Evolutionary conservation across 2,797 vertebrate species (phyloP).

Genomic region (Eurystomus glaucurus): DNA sequence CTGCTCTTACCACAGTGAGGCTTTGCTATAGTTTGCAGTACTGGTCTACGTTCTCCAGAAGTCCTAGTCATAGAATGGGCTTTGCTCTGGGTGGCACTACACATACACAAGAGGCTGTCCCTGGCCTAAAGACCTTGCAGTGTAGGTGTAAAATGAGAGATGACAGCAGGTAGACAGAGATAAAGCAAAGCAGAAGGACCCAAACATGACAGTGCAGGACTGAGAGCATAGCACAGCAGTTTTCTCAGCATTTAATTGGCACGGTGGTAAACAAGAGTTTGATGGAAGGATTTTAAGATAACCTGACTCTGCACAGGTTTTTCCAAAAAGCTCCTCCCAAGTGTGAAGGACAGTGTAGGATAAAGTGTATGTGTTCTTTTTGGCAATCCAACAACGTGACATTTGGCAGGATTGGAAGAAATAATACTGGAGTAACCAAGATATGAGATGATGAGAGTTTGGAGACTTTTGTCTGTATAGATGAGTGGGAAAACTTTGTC

Average conservation of each 20-base stretch:
- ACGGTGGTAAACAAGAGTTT: background rate
- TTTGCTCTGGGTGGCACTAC: background rate
- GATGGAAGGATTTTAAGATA: background rate
- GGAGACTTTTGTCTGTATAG: background rate
- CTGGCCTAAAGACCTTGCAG: background rate
- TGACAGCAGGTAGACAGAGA: background rate
- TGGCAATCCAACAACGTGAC: background rate
- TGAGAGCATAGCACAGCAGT: background rate
- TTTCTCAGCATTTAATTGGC: background rate
- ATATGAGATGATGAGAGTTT: background rate
- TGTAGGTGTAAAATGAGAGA: background rate
- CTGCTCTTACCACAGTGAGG: background rate
- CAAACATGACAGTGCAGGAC: background rate
- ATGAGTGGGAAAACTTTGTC: background rate
- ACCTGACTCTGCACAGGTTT: background rate
- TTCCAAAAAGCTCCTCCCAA: background rate
- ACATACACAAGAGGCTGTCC: background rate
- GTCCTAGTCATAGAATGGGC: background rate
- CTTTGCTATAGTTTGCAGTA: constrained; percentile 7
- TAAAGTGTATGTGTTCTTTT: background rate
- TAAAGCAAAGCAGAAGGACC: background rate
- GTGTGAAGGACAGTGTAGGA: background rate
- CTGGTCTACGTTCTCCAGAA: background rate
- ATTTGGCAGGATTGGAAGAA: background rate
- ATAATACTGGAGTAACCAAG: background rate